These are phyloP conservation scores for Pogoniulus pusillus DNA, from an alignment of 2,797 vertebrate species.

Conservation along the genomic window DNA sequence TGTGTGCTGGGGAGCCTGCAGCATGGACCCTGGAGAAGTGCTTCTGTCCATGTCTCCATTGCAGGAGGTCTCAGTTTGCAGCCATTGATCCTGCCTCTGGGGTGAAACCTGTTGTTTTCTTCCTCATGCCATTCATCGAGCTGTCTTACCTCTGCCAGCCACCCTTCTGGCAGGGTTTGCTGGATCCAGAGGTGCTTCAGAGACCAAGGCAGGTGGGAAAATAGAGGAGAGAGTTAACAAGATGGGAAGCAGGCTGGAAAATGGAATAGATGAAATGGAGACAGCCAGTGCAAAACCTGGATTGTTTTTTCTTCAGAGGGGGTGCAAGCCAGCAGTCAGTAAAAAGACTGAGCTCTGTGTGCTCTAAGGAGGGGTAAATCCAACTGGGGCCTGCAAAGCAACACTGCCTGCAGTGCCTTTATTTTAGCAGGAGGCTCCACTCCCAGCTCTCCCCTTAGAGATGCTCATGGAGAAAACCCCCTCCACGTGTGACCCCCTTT, in stretches of 20 bases:
- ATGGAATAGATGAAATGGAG: slow-evolving; percentile 24
- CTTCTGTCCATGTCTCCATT: rapidly evolving
- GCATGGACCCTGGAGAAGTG: not conserved
- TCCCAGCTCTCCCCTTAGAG: not conserved
- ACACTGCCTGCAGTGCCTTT: not conserved
- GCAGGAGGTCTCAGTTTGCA: not conserved
- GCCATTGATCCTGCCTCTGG: not conserved
- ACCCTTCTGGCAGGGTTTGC: not conserved
- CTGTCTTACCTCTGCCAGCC: not conserved
- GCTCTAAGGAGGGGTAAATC: slow-evolving; percentile 47
- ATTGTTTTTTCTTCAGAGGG: slow-evolving; percentile 21
- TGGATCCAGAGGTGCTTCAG: not conserved
- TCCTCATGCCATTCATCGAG: rapidly evolving
- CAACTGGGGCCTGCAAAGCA: not conserved
- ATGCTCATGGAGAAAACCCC: not conserved
- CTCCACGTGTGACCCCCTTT: not conserved
- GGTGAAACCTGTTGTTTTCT: not conserved
- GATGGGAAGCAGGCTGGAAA: not conserved
- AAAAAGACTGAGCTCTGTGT: slow-evolving; percentile 24
- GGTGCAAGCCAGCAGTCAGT: slow-evolving; percentile 47
- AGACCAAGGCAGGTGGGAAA: not conserved
- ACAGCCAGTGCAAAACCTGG: slow-evolving; percentile 21
- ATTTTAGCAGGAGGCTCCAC: not conserved
- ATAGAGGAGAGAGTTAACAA: slow-evolving; percentile 3
- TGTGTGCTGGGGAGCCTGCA: rapidly evolving